These are phyloP conservation scores for Oenanthe melanoleuca DNA, from an alignment of 2,113 vertebrate species.

Conservation along the genomic window DNA sequence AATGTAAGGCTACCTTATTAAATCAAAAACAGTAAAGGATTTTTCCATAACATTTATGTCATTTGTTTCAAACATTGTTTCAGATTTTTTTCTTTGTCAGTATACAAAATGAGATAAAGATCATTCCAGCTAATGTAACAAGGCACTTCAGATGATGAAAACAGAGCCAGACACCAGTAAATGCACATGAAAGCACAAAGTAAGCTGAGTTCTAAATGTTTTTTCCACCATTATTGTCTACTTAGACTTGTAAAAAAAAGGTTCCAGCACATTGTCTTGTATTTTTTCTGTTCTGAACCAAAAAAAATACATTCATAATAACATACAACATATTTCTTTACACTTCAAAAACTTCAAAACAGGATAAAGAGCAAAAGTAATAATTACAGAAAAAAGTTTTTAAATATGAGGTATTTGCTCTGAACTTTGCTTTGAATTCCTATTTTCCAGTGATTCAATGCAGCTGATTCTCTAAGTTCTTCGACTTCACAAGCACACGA, in stretches of 20 bases:
- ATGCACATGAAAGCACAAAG: not conserved
- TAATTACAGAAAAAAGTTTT: not conserved
- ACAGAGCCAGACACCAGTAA: constrained; percentile 1
- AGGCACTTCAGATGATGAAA: not conserved
- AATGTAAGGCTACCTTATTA: not conserved
- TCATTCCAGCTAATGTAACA: not conserved
- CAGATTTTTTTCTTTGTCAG: constrained; percentile 35
- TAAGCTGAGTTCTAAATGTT: not conserved
- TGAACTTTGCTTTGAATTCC: not conserved
- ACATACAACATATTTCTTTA: not conserved
- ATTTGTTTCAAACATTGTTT: constrained; percentile 29
- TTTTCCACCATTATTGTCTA: not conserved
- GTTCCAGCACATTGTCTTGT: not conserved
- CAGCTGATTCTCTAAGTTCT: not conserved
- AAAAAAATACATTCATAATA: constrained; percentile 8
- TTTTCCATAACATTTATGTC: not conserved
- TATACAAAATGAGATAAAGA: not conserved
- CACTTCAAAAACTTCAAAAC: not conserved
- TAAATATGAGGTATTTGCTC: not conserved
- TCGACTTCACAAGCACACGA: not conserved
- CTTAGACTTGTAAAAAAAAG: not conserved
- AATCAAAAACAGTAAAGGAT: not conserved
- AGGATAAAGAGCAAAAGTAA: not conserved
- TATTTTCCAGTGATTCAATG: not conserved
- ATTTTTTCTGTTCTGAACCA: not conserved